Conservation (phyloP, 2,797 vertebrate species). For the Phrynocephalus vlangalii region DNA sequence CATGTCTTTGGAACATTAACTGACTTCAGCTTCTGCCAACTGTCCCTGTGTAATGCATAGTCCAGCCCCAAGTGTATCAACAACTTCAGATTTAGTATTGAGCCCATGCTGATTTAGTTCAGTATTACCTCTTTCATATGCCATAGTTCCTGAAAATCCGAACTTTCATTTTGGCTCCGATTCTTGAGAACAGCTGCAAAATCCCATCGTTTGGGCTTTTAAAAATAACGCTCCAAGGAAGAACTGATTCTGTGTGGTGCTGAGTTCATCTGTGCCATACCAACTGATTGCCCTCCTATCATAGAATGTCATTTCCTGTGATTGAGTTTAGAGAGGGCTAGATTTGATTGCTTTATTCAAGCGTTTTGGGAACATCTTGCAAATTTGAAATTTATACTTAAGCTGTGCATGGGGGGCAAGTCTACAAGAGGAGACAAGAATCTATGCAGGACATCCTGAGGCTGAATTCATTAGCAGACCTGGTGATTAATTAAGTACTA, state of each 20-base stretch:
- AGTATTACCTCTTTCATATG: not conserved
- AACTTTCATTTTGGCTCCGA: too few species aligned
- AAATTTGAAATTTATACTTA: constrained; percentile 28
- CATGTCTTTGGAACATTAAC: not conserved
- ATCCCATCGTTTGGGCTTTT: not conserved
- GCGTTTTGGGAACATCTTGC: constrained; percentile 4
- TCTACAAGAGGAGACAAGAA: constrained; percentile 24
- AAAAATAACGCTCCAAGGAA: constrained; percentile 18
- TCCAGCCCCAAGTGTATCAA: not conserved
- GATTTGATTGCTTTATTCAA: constrained; percentile 32
- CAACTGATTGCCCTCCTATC: constrained; percentile 29
- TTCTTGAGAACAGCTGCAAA: constrained; percentile 1
- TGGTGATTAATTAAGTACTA: constrained; percentile 49
- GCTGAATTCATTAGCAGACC: constrained; percentile 54
- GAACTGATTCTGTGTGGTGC: not conserved
- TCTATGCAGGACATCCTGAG: constrained; percentile 35
- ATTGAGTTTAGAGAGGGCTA: constrained; percentile 7
- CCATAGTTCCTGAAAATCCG: not conserved
- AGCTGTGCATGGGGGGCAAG: not conserved
- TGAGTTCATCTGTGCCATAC: constrained; percentile 11
- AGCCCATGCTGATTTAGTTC: not conserved
- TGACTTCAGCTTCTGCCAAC: not conserved
- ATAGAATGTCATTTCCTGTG: constrained; percentile 7
- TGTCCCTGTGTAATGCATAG: not conserved
- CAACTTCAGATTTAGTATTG: not conserved